Evolutionary conservation across 2,113 vertebrate species (phyloP).

Genomic region (Scatophagus argus): DNA sequence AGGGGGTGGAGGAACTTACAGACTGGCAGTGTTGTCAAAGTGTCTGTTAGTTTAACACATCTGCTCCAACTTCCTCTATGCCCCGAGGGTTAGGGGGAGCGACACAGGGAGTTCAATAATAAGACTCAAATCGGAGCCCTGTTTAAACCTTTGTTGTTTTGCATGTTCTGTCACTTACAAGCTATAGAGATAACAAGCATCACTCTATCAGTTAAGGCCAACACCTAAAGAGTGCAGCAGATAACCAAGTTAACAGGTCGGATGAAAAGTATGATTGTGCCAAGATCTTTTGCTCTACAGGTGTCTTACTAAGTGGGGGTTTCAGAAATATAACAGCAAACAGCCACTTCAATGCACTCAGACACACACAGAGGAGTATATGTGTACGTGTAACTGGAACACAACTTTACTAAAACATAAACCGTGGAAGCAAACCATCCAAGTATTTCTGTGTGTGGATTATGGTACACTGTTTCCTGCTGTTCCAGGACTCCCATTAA

Average conservation of each 20-base stretch:
- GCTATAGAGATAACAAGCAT: background rate
- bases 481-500: conserved; percentile 67
- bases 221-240: background rate
- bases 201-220: background rate
- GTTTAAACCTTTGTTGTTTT: conserved; percentile 31
- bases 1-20: conserved; percentile 55
- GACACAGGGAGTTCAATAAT: conserved; percentile 79
- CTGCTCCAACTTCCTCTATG: conserved; percentile 71
- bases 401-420: background rate
- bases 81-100: conserved; percentile 69
- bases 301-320: background rate
- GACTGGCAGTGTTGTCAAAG: conserved; percentile 70
- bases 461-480: background rate
- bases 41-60: conserved; percentile 77
- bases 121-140: conserved; percentile 58
- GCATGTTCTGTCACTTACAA: conserved; percentile 24
- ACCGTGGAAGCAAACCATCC: background rate
- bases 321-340: background rate
- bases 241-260: background rate
- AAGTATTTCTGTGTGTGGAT: background rate
- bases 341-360: background rate
- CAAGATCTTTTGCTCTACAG: no score
- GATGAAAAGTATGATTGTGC: no score
- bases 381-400: background rate
- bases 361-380: background rate